Evolutionary conservation across 2,113 vertebrate genomes (phyloP), one percentile per base, ranked within the genome.

Genomic region (Muscicapa adusta): DNA sequence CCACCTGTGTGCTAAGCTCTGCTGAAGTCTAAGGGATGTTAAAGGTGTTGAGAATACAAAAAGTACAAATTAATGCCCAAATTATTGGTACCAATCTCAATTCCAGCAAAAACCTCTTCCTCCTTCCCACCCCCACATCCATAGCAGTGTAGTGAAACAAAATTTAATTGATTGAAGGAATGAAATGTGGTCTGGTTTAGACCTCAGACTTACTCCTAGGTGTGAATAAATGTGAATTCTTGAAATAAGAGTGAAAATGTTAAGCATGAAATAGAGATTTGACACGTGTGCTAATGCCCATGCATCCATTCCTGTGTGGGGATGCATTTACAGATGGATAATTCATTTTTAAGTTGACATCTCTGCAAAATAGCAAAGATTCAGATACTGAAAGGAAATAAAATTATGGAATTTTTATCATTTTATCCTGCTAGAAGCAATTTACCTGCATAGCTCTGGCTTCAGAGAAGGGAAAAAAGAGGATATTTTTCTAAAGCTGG

Each of bases 351-450:
- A 10, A 53, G 9, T 51, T 26, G 68, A 12, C 8, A 9, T 58
- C 4, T 38, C 24, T 57, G 31, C 20, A 29, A 79, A 85, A 57
- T 5, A n/a, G 24, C 19, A 53, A 31, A 48, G 1, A 43, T 18
- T 94, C 3, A 34, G 65, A 48, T 34, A 8, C 6, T 68, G 31
- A 22, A 73, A 73, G 47, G 1, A 48, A 50, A 25, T 25, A 9
- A 51, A 60, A 36, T 33, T 1, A 14, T 0, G 17, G 31, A 4
- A 1, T 34, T 58, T 53, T 75, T 31, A 14, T 42, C 1, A 26
- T 75, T 34, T 70, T 66, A 2, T 14, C 12, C 13, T 57, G 5
- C 62, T 71, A 6, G 16, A 34, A 84, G 10, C 7, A n/a, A 14
- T 23, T 36, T 19, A 15, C 5, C 34, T 51, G 5, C 14, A 2